phyloP scores from a whole-genome alignment of 2,113 vertebrate species.

The Pimephales promelas region DNA sequence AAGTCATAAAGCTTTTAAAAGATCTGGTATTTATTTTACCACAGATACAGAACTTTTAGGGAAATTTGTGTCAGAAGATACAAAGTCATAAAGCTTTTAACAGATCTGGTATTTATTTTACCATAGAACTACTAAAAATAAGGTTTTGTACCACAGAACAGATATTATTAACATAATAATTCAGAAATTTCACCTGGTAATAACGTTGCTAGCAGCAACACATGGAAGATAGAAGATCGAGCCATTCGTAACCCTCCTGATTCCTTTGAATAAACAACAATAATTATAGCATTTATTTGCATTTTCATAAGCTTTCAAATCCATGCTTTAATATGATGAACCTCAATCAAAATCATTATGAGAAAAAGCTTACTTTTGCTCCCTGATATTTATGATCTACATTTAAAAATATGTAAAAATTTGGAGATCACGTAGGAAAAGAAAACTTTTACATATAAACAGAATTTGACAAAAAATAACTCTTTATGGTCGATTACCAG shows the following conservation, averaged over 20 bases:
- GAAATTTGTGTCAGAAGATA: too few species aligned
- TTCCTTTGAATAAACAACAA: conserved; percentile 38
- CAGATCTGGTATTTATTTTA: background rate
- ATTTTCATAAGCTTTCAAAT: background rate
- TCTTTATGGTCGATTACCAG: background rate
- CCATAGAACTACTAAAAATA: background rate
- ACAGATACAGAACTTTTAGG: too few species aligned
- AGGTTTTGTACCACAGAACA: background rate
- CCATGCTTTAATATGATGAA: background rate
- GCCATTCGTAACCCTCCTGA: conserved; percentile 67
- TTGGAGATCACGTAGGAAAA: background rate
- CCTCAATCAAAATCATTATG: background rate
- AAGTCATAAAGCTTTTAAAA: background rate
- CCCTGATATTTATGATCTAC: background rate
- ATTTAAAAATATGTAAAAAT: background rate
- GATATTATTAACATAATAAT: background rate
- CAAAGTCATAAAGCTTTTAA: background rate
- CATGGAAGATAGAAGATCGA: conserved; percentile 55
- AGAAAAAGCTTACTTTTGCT: background rate
- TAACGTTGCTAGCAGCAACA: conserved; percentile 65
- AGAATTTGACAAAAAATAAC: background rate
- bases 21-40: background rate
- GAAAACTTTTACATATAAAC: background rate
- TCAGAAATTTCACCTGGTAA: conserved; percentile 72
- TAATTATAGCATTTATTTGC: background rate